Base-by-base conservation (phyloP, 2,888 invertebrate genomes). In the Malthinus flaveolus region DNA sequence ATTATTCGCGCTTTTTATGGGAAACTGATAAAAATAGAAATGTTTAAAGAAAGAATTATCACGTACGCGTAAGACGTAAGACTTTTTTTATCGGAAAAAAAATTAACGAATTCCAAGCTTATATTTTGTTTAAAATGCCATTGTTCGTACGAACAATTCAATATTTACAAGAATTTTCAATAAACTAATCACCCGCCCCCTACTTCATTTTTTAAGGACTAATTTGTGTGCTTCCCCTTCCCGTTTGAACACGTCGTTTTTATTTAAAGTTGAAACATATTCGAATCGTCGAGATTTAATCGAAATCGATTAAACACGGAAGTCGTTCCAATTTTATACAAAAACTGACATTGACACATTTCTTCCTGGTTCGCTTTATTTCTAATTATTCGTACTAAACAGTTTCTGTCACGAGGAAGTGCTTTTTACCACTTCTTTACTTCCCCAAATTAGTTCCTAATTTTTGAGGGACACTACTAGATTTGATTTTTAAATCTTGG, bases 331-430 rank as follows among this genome's bases (percentile, higher is more conserved):
- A 39, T 52, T 56, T 60, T 59, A 62, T 65, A 61, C 59, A 58
- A 58, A 61, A 53, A 56, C 68, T 73, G 74, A 70, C 75, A 75
- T 74, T 75, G 75, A 73, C 74, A 71, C 66, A 70, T 71, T 72
- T 71, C 72, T 74, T 75, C 73, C 75, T 73, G 73, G 73, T 74
- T 68, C 59, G 49, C 45, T 59, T 57, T 48, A 49, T 39, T 58
- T 53, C 42, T 39, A 32, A 23, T 23, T 23, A 23, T 23, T 23
- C 23, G 2, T 23, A 23, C 23, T 23, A 23, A 23, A 23, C 23
- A 23, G 2, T 23, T 23, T 23, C 23, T 23, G 23, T 23, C 5
- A 23, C 23, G 5, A 23, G 23, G 23, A 23, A 23, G 23, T 23
- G 5, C 5, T 23, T 23, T 23, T 23, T 23, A 3, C 23, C 5